Evolutionary conservation across 2,888 invertebrate genomes (phyloP).

Genomic region (Leucoma salicis): DNA sequence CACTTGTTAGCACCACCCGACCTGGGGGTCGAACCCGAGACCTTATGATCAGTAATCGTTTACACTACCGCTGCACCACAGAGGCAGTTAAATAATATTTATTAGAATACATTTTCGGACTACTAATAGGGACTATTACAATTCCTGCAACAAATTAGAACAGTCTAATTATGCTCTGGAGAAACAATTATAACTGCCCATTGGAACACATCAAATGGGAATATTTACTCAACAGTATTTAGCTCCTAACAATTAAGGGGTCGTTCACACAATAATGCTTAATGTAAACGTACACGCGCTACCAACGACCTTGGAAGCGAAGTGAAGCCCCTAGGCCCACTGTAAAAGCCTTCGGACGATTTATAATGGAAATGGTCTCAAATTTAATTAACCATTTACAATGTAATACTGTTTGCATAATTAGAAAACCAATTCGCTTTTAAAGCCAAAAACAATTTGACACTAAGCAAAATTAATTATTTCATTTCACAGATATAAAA

Average conservation of each 20-base stretch:
- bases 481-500: too few species aligned
- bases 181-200: neutral
- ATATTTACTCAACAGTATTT: conserved; percentile 5
- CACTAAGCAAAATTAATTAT: too few species aligned
- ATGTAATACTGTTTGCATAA: neutral
- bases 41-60: too few species aligned
- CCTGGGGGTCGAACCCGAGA: too few species aligned
- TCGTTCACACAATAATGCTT: conserved; percentile 4
- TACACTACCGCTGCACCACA: too few species aligned
- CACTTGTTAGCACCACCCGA: too few species aligned
- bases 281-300: conserved; percentile 2
- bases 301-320: conserved; percentile 9
- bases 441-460: too few species aligned
- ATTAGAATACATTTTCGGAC: too few species aligned
- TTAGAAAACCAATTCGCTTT: neutral
- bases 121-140: too few species aligned
- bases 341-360: conserved; percentile 11
- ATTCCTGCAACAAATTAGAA: neutral
- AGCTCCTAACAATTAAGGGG: conserved; percentile 5
- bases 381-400: conserved; percentile 27
- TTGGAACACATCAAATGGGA: neutral
- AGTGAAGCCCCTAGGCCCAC: conserved; percentile 1
- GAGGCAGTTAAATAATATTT: too few species aligned
- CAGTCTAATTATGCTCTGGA: neutral
- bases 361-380: conserved; percentile 22